Evolutionary conservation across 2,888 invertebrate species (phyloP).

Genomic region (Balanococcus diminutus): DNA sequence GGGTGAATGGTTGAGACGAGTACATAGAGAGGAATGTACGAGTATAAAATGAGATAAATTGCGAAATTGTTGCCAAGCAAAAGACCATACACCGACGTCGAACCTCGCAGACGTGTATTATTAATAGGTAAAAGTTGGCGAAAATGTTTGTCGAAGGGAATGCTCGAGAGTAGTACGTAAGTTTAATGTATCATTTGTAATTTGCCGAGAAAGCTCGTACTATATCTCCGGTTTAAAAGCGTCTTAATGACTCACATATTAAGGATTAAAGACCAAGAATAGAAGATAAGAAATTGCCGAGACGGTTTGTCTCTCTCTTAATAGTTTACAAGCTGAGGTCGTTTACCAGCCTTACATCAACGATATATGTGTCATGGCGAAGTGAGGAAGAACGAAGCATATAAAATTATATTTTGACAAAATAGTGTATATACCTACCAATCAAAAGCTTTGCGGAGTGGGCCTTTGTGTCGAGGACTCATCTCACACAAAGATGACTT

Average conservation of each 20-base stretch:
- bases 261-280: slow-evolving; percentile 41
- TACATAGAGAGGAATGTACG: neutral
- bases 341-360: neutral
- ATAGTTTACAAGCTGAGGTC: slow-evolving; percentile 29
- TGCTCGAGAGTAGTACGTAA: neutral
- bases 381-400: neutral
- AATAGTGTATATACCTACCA: slow-evolving; percentile 20
- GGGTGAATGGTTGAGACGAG: neutral
- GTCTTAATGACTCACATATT: slow-evolving; percentile 43
- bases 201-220: neutral
- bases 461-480: slow-evolving; percentile 11
- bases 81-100: neutral
- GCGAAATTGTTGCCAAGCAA: neutral
- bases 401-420: slow-evolving; percentile 31
- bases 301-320: slow-evolving; percentile 41
- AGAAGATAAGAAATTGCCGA: slow-evolving; percentile 41
- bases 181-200: slow-evolving; percentile 43
- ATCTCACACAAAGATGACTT: neutral
- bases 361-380: too few species aligned
- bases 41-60: slow-evolving; percentile 26
- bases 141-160: slow-evolving; percentile 3
- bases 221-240: slow-evolving; percentile 42
- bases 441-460: neutral
- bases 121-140: slow-evolving; percentile 23
- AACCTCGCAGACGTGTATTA: neutral